Base-by-base conservation (phyloP, 2,113 vertebrate species). In the Hydrolagus affinis region DNA sequence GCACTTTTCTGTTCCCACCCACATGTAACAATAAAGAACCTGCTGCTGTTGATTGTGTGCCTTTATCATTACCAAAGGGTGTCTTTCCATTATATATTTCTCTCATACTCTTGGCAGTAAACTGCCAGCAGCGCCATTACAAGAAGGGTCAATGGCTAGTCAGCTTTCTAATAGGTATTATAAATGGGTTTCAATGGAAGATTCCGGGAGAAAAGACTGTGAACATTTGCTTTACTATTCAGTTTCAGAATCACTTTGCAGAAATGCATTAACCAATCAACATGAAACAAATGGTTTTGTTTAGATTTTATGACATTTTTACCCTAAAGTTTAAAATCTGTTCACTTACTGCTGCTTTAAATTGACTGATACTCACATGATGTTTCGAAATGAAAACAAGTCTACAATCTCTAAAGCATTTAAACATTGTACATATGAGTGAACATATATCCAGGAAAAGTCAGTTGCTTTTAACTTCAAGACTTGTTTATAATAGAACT, bases 1-100 rank as follows among this genome's bases (percentile, higher is more conserved):
- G 86, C 87, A 85, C 80, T 86, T 85, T 88, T 86, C 66, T 60
- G 77, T 86, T 85, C 86, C 71, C 62, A 85, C 87, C 85, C 86
- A 70, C 72, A 62, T 74, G 72, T 85, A 70, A 85, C 62, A 68
- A 85, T 70, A 85, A 32, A 70, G 66, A 70, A 69, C 19, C 30
- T 69, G 68, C 64, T 85, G 85, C 30, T 85, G 28, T 85, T 10
- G 64, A 85, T 85, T 85, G 66, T 85, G 64, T 70, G 44, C 85
- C n/a, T 85, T 70, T 30, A 69, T 85, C 85, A 70, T 62, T 64
- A 66, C 77, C 59, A 62, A 80, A 78, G 77, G 59, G 59, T 62
- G 11, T 28, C 23, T 66, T 57, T 80, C 59, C 57, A 66, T 80
- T 80, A 80, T 28, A 64, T 80, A 80, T 80, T 80, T 80, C 77